Conservation (phyloP, 2,888 invertebrate species). For the Lacanobia oleracea region DNA sequence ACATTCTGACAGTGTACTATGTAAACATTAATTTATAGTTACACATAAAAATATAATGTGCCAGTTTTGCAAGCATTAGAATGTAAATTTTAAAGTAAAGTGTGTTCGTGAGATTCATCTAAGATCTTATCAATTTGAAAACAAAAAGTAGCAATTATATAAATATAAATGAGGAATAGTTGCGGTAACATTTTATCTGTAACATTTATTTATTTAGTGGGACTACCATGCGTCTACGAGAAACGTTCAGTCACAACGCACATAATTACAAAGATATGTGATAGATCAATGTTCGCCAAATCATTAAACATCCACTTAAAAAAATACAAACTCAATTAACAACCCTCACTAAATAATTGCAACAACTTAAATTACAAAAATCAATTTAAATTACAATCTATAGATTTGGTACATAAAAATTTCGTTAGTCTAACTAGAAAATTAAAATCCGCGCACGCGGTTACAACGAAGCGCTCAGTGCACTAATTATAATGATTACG, state of each 20-base stretch:
- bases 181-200: conserved; percentile 76
- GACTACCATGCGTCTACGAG: conserved; percentile 70
- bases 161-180: conserved; percentile 68
- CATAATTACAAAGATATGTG: conserved; percentile 83
- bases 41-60: conserved; percentile 77
- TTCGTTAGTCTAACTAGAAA: conserved; percentile 89
- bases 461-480: conserved; percentile 82
- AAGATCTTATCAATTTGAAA: conserved; percentile 73
- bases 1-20: conserved; percentile 73
- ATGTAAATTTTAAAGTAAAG: conserved; percentile 78
- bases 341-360: conserved; percentile 85
- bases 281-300: conserved; percentile 64
- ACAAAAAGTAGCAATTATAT: conserved; percentile 74
- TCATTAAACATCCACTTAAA: conserved; percentile 77
- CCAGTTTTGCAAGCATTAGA: conserved; percentile 79
- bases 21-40: conserved; percentile 74
- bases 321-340: conserved; percentile 89
- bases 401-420: conserved; percentile 90
- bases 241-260: conserved; percentile 75
- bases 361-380: conserved; percentile 85
- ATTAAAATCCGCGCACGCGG: conserved; percentile 79
- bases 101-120: conserved; percentile 76
- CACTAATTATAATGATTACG: conserved; percentile 87
- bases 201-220: conserved; percentile 56
- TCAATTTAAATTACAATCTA: conserved; percentile 87